Evolutionary conservation across 2,888 invertebrate genomes (phyloP).

Genomic region (Acanthosepion esculentum): DNA sequence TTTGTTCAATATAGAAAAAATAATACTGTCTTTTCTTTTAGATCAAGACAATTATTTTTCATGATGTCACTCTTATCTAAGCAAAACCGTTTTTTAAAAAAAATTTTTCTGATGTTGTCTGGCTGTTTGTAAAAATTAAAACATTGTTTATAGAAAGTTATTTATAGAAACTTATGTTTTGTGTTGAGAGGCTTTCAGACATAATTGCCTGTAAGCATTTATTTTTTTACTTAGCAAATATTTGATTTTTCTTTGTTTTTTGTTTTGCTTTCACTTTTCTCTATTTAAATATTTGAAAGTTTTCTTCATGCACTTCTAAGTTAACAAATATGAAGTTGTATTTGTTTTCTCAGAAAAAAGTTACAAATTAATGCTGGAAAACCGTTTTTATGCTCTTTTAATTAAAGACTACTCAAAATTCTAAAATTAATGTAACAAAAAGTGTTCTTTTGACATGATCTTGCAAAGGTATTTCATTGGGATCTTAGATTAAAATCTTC

Average conservation of each 20-base stretch:
- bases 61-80: background rate
- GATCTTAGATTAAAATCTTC: too few relatives aligned
- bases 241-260: background rate
- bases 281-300: background rate
- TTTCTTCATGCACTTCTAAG: background rate
- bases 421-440: background rate
- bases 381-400: background rate
- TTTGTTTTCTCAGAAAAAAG: background rate
- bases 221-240: background rate
- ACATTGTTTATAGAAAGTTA: background rate
- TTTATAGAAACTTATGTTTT: background rate
- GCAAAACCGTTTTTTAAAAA: background rate
- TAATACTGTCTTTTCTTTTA: background rate
- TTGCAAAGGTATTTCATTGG: too few relatives aligned
- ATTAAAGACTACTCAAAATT: background rate
- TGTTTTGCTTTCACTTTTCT: background rate
- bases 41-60: background rate
- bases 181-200: background rate
- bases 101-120: background rate
- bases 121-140: conserved; percentile 33
- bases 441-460: too few relatives aligned
- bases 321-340: background rate
- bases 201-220: background rate
- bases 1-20: background rate
- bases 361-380: background rate